These are phyloP conservation scores for Oikopleura dioica DNA, from an alignment of 23 tunicate genomes.

Conservation along the genomic window DNA sequence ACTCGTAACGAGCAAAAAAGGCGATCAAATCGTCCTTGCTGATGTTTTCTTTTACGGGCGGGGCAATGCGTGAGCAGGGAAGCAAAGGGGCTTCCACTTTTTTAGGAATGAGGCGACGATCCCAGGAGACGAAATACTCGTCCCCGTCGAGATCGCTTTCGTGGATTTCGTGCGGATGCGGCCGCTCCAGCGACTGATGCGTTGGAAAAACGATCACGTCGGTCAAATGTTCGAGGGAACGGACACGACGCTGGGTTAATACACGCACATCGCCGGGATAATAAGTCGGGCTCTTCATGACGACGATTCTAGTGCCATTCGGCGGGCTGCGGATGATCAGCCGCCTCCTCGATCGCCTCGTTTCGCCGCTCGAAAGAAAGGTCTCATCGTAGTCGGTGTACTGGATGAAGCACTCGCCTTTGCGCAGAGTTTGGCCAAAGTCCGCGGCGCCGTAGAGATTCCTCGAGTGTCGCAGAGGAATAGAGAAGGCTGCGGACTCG, in stretches of 20 bases:
- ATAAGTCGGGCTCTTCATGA: slow-evolving; percentile 4
- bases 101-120: neutral
- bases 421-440: neutral
- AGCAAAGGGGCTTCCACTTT: neutral
- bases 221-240: neutral
- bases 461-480: neutral
- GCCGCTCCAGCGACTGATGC: neutral
- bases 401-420: slow-evolving; percentile 2
- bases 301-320: slow-evolving; percentile 1
- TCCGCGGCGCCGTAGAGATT: neutral
- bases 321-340: no score
- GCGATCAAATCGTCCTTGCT: neutral
- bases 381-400: no score
- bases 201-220: neutral
- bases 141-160: slow-evolving; percentile 9
- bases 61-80: no score
- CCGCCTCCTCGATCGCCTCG: no score
- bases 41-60: neutral
- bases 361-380: no score
- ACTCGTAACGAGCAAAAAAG: neutral
- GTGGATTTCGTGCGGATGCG: slow-evolving; percentile 9
- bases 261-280: neutral
- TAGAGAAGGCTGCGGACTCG: neutral
- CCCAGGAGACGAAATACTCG: slow-evolving; percentile 11
- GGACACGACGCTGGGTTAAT: neutral